Percentiles rank a stretch among this genome's conserved stretches.
Conservation (phyloP, 2,888 invertebrate species). For the Beris chalybata region DNA sequence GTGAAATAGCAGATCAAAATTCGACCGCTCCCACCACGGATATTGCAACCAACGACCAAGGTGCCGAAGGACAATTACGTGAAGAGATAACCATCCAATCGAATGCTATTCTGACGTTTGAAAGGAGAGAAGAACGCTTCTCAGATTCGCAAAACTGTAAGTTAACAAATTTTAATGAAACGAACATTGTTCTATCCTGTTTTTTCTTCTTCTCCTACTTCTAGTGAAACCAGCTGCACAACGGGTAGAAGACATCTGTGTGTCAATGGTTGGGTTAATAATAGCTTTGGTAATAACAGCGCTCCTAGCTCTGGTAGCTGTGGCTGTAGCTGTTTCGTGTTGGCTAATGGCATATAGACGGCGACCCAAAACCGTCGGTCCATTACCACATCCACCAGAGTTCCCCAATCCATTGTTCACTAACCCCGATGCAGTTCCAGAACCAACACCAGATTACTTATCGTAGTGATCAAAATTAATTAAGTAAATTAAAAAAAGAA, state of each 20-base stretch:
- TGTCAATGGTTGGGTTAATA: constrained; percentile 90
- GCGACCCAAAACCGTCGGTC: constrained; percentile 83
- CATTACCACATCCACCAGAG: constrained; percentile 91
- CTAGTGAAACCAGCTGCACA: constrained; percentile 56
- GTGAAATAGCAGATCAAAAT: constrained; percentile 55
- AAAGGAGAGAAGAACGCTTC: constrained; percentile 78
- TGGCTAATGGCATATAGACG: constrained; percentile 94
- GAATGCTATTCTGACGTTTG: constrained; percentile 87
- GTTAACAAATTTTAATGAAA: constrained; percentile 38
- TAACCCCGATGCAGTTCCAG: constrained; percentile 76
- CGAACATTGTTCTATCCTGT: not conserved
- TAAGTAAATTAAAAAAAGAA: constrained; percentile 28
- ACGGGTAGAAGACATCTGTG: constrained; percentile 83
- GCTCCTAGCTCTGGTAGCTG: constrained; percentile 86
- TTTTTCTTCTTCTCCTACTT: constrained; percentile 20
- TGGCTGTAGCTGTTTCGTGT: constrained; percentile 92
- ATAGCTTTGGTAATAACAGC: constrained; percentile 91
- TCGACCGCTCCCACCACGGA: constrained; percentile 57
- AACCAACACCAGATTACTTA: constrained; percentile 81
- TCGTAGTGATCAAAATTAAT: constrained; percentile 54
- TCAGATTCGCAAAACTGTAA: constrained; percentile 78
- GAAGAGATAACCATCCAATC: constrained; percentile 93
- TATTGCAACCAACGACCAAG: constrained; percentile 62
- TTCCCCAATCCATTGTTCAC: constrained; percentile 93
- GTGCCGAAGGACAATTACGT: constrained; percentile 76